A percentile compares a stretch with the other conserved stretches of the same genome.
These are phyloP conservation scores for Felis chaus DNA, from an alignment of 2,113 vertebrate species.

Conservation along the genomic window DNA sequence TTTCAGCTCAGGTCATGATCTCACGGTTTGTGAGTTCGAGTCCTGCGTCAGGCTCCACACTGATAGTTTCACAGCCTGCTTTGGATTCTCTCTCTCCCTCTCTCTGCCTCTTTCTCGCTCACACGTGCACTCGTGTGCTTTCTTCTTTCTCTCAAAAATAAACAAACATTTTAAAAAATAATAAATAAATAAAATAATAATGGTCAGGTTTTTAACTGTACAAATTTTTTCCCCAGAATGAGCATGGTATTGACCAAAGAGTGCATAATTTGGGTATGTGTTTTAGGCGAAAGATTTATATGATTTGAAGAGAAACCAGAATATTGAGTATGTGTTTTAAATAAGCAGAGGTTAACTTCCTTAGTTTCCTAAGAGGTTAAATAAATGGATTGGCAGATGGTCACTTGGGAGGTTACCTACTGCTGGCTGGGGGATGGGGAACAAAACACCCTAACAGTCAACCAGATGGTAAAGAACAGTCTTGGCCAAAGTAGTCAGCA, in stretches of 20 bases:
- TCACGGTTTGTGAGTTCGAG: no score
- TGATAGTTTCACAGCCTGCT: no score
- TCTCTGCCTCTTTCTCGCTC: no score
- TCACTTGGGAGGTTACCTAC: slow-evolving; percentile 76
- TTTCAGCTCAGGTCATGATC: no score
- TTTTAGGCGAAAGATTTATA: background rate
- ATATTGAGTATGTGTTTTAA: slow-evolving; percentile 43
- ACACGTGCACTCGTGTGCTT: no score
- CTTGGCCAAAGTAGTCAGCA: slow-evolving; percentile 48
- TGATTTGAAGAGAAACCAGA: no score
- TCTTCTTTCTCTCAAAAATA: no score
- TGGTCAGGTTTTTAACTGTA: background rate
- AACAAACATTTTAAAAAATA: no score
- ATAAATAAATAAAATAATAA: background rate
- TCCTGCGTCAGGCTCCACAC: no score
- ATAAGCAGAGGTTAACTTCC: slow-evolving; percentile 23
- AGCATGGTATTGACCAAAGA: slow-evolving; percentile 28
- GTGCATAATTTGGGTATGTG: slow-evolving; percentile 13
- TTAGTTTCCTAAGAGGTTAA: slow-evolving; percentile 41
- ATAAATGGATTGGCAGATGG: slow-evolving; percentile 79
- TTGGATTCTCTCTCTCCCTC: no score
- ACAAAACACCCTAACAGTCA: slow-evolving; percentile 48
- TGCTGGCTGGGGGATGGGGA: slow-evolving; percentile 53
- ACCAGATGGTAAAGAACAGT: slow-evolving; percentile 78
- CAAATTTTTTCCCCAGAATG: background rate